Conservation (phyloP, 23 tunicate genomes). For the Halocynthia roretzi region DNA sequence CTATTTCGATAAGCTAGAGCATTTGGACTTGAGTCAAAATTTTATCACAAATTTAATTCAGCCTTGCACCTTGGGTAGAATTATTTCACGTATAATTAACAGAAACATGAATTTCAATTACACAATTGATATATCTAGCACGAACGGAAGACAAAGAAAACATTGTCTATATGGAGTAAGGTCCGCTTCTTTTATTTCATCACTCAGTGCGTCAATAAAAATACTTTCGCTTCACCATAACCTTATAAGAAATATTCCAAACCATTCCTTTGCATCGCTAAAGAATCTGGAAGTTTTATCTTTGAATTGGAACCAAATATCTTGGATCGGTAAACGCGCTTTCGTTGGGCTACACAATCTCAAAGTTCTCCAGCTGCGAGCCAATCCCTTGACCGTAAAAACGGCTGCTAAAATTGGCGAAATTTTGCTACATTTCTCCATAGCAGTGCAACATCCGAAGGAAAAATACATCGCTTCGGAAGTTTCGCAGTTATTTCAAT, state of each 20-base stretch:
- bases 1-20: slow-evolving; percentile 25
- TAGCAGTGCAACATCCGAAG: background rate
- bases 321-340: slow-evolving; percentile 52
- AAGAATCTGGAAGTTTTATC: slow-evolving; percentile 23
- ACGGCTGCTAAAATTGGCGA: slow-evolving; percentile 19
- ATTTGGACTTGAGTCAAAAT: slow-evolving; percentile 50
- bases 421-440: slow-evolving; percentile 16
- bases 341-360: slow-evolving; percentile 34
- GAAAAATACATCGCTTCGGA: background rate
- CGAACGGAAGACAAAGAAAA: no score
- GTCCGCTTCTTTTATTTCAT: no score
- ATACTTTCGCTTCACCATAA: slow-evolving; percentile 41
- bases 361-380: slow-evolving; percentile 26
- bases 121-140: no score
- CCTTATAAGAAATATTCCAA: slow-evolving; percentile 33
- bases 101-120: background rate
- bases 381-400: slow-evolving; percentile 25
- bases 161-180: no score
- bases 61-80: background rate
- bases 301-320: slow-evolving; percentile 36
- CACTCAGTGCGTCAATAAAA: background rate
- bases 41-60: slow-evolving; percentile 12
- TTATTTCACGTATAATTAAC: background rate
- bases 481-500: background rate
- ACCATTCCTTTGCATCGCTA: slow-evolving; percentile 30